These are phyloP conservation scores for Xenus cinereus DNA, from an alignment of 2,113 vertebrate genomes.

Conservation along the genomic window DNA sequence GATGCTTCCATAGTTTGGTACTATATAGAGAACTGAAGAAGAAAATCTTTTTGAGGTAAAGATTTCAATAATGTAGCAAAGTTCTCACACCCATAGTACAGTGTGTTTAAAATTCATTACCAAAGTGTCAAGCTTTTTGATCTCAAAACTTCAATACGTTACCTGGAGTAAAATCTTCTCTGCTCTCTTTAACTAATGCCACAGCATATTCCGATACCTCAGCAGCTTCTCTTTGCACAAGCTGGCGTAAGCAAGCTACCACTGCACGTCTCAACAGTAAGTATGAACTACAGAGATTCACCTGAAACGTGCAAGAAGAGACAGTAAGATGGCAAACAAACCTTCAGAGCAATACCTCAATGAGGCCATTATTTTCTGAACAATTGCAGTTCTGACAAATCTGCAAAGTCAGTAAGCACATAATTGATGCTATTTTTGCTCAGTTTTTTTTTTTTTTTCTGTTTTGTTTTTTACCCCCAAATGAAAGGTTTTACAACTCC, in stretches of 20 bases:
- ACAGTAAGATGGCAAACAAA: constrained; percentile 13
- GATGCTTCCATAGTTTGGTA: background rate
- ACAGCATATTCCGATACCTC: constrained; percentile 88
- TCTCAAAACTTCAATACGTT: constrained; percentile 14
- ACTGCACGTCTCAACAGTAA: constrained; percentile 84
- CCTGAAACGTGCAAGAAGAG: constrained; percentile 75
- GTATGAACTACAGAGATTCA: constrained; percentile 88
- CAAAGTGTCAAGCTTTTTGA: background rate
- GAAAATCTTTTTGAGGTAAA: background rate
- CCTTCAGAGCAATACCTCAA: background rate
- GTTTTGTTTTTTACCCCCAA: background rate
- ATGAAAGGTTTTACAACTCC: background rate
- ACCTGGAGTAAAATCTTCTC: constrained; percentile 83
- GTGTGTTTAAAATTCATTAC: background rate
- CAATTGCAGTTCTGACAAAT: background rate
- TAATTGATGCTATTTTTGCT: background rate
- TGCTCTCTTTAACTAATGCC: constrained; percentile 81
- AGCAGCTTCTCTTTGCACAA: constrained; percentile 88
- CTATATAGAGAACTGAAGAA: background rate
- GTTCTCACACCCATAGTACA: background rate
- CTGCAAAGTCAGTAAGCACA: background rate
- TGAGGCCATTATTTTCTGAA: background rate
- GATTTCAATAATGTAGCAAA: background rate
- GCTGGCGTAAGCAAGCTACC: constrained; percentile 87
- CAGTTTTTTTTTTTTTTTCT: background rate